Evolutionary conservation across 2,888 invertebrate genomes (phyloP).

Genomic region (Sesia apiformis): DNA sequence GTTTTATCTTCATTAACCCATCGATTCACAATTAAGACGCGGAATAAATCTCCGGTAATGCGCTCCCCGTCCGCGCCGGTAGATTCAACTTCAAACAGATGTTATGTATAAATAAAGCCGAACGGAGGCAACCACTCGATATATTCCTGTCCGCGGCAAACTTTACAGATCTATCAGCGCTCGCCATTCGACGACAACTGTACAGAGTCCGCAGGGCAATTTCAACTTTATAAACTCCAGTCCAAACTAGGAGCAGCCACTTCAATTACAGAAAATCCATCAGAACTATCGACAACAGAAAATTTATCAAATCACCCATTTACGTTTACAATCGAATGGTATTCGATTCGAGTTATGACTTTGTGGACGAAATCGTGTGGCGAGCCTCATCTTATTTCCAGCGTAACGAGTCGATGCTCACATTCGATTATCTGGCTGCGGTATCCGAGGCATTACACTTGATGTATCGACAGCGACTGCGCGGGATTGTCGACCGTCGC

Average conservation of each 20-base stretch:
- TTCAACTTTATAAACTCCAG: slow-evolving; percentile 31
- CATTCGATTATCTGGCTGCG: slow-evolving; percentile 73
- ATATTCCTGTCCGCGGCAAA: slow-evolving; percentile 74
- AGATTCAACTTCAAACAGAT: slow-evolving; percentile 73
- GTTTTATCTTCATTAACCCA: slow-evolving; percentile 76
- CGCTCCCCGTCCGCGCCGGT: slow-evolving; percentile 70
- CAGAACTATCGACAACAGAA: not conserved
- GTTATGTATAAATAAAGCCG: slow-evolving; percentile 74
- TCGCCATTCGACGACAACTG: slow-evolving; percentile 43
- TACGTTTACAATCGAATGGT: slow-evolving; percentile 7
- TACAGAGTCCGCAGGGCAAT: slow-evolving; percentile 25
- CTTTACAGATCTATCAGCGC: slow-evolving; percentile 70
- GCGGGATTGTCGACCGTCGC: slow-evolving; percentile 65
- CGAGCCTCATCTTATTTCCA: slow-evolving; percentile 70
- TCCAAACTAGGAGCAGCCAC: not conserved
- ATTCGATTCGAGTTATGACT: slow-evolving; percentile 9
- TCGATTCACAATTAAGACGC: slow-evolving; percentile 75
- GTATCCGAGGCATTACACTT: slow-evolving; percentile 73
- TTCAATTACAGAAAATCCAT: not conserved
- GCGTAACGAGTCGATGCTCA: slow-evolving; percentile 73
- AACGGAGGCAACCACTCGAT: slow-evolving; percentile 73
- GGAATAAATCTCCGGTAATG: slow-evolving; percentile 73
- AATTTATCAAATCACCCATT: slow-evolving; percentile 1
- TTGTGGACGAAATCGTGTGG: slow-evolving; percentile 4
- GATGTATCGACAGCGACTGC: slow-evolving; percentile 71